Evolutionary conservation across 2,113 vertebrate species (phyloP), one percentile per base, ranked within the genome.

Genomic region (Melanerpes formicivorus): DNA sequence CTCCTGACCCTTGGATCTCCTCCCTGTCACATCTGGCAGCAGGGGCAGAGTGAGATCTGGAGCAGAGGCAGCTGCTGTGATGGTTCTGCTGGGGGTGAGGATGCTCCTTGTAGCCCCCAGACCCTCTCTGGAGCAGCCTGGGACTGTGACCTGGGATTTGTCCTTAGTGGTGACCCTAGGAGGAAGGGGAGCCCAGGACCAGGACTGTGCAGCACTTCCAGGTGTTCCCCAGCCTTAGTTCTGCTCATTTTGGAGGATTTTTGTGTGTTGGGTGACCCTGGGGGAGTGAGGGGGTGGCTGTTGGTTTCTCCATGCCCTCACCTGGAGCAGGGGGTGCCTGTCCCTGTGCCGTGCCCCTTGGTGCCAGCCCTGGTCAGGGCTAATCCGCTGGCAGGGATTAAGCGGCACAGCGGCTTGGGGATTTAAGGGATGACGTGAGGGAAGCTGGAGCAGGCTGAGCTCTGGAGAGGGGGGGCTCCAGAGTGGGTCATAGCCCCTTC

Each of bases 361-460:
- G 91, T 6, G 6, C 71, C 89, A 79, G 87, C 30, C 3, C 17
- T 0, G 0, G 22, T 50, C 14, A 19, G 46, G 67, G 65, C 75
- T 91, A 93, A 95, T 93, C 94, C 5, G 5, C 82, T 93, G 5
- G 7, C 64, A 17, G 1, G 13, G 94, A 93, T 95, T 93, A 95
- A 90, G 64, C 3, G 1, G 40, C 4, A 5, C 64, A 23, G 71
- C 60, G 1, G 1, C 75, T 86, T 6, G 30, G 11, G 72, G 94
- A 91, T 93, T 96, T 93, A 95, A 83, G 85, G 79, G 58, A 63
- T 95, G 87, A 91, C 17, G 81, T 73, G 75, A 13, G 71, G 46
- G n/a, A 73, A 88, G 71, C 63, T 0, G 1, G 70, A 76, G 67
- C 3, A 0, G 74, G 59, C 76, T 88, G 88, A 75, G 34, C 70